Evolutionary conservation across 2,888 invertebrate species (phyloP), one percentile per base, ranked within the genome.

Genomic region (Reticulitermes lucifugus): DNA sequence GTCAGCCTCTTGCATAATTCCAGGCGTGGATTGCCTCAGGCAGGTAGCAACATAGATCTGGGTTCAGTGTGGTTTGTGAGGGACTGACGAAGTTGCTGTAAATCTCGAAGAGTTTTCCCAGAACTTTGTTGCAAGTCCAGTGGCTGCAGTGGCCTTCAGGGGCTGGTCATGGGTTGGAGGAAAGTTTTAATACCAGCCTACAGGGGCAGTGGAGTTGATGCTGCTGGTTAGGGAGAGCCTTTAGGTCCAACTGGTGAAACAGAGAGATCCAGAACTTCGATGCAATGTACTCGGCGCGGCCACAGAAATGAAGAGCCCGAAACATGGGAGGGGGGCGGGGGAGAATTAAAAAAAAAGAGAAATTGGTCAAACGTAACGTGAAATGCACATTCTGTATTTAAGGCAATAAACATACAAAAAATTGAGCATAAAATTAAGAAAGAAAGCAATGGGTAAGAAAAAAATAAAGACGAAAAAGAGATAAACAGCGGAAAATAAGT

Each of bases 71-170:
- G 73, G 73, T 73, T 18, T 73, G 41, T 14, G 73, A 41, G 41
- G 10, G 21, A 73, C 25, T 1, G 70, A 70, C 55, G 14, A 18
- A 55, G 18, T 55, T 55, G 25, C 41, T 73, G 73, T 73, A 73
- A 73, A 73, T 73, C 73, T 73, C 73, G 18, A 41, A 73, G 73
- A 73, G 35, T 73, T 73, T 18, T 22, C 41, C 73, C 41, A 22
- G 41, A 73, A 73, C 41, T 73, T 73, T 73, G 71, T 71, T 71
- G 71, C 29, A 71, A 35, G 29, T 35, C 71, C 71, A 29, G 35
- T 35, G 41, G 41, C 73, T 41, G 5, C 41, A 5, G 21, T 41
- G 41, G 73, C 41, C 73, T 18, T 73, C 73, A 73, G 35, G 41
- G 73, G 73, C 14, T 1, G 41, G 73, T 70, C 29, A 9, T 4